These are phyloP conservation scores for Perognathus longimembris DNA, from an alignment of 2,113 vertebrate species.

Conservation along the genomic window DNA sequence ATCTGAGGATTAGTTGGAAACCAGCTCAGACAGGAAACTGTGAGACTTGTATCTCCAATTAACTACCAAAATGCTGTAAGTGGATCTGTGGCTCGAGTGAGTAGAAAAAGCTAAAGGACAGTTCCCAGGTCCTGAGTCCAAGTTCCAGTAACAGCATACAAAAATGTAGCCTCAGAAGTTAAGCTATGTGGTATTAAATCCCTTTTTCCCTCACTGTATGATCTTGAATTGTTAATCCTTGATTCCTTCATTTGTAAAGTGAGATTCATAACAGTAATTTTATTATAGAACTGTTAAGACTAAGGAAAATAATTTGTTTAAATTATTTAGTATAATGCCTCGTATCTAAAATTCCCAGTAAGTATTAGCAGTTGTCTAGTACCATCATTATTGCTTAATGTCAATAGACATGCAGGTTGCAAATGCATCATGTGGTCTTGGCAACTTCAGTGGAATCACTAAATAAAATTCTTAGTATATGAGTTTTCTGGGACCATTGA, in stretches of 20 bases:
- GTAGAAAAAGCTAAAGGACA: no score
- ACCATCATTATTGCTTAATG: not conserved
- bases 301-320: not conserved
- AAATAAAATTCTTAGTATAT: not conserved
- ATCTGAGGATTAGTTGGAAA: no score
- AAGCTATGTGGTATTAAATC: not conserved
- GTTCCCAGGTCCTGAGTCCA: no score
- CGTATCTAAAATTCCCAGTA: not conserved
- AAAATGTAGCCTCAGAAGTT: not conserved
- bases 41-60: no score
- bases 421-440: constrained; percentile 21
- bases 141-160: no score
- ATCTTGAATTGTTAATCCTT: constrained; percentile 12
- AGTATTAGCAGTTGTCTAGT: not conserved
- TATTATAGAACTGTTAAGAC: not conserved
- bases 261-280: constrained; percentile 2
- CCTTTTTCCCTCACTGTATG: not conserved
- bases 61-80: no score
- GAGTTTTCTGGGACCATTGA: not conserved
- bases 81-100: no score
- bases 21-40: no score
- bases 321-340: not conserved
- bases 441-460: not conserved
- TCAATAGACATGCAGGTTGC: not conserved
- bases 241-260: not conserved